Conservation (phyloP, 2,888 invertebrate genomes). For the Hedychridium roseum region DNA sequence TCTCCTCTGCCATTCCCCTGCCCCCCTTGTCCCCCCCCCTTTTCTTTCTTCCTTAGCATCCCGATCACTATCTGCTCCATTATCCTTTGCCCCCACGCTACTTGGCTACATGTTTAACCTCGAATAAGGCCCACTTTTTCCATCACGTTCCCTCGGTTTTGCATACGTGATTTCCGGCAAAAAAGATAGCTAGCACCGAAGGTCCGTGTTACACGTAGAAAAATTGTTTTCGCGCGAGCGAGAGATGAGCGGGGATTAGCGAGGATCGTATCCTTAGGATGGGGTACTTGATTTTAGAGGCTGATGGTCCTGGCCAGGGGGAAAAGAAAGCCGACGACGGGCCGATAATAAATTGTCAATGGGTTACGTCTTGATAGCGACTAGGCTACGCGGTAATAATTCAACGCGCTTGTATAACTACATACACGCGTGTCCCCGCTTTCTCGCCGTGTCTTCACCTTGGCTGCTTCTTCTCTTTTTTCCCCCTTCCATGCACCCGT, state of each 20-base stretch:
- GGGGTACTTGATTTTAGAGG: conserved; percentile 13
- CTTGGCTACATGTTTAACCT: no score
- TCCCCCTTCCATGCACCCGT: conserved; percentile 12
- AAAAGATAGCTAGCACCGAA: no score
- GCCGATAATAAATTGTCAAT: conserved; percentile 53
- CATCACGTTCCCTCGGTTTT: no score
- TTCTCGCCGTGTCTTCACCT: conserved; percentile 12
- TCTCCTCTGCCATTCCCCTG: conserved; percentile 7
- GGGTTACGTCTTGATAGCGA: conserved; percentile 50
- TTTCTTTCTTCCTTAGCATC: conserved; percentile 20
- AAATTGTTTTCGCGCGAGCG: background rate
- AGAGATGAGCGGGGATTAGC: no score
- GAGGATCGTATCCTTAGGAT: no score
- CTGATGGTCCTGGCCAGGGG: conserved; percentile 24
- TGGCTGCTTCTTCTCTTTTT: conserved; percentile 20
- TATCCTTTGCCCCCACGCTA: conserved; percentile 12
- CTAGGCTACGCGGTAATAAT: conserved; percentile 23
- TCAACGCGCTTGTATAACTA: conserved; percentile 9
- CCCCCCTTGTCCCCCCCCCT: conserved; percentile 8
- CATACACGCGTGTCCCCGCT: conserved; percentile 6
- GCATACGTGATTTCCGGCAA: no score
- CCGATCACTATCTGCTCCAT: conserved; percentile 36
- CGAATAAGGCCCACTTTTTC: background rate
- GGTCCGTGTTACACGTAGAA: no score
- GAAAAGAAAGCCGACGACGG: conserved; percentile 34